Evolutionary conservation across 2,888 invertebrate genomes (phyloP).

Genomic region (Philhelius pedissequus): DNA sequence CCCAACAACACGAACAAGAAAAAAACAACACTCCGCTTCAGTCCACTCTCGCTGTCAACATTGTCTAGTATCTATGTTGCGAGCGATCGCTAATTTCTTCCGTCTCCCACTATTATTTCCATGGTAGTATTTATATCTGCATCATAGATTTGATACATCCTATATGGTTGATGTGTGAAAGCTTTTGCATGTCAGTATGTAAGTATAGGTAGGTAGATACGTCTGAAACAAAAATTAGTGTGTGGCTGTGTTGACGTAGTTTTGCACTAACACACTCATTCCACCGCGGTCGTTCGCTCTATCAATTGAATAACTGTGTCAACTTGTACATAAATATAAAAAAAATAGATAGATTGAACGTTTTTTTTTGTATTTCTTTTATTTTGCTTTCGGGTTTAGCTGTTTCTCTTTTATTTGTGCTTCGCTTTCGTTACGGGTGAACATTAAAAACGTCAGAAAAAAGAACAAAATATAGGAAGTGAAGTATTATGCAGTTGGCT

Average conservation of each 20-base stretch:
- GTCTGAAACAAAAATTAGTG: neutral
- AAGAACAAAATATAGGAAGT: slow-evolving; percentile 64
- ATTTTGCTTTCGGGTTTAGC: slow-evolving; percentile 54
- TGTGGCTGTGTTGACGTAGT: slow-evolving; percentile 20
- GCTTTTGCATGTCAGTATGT: slow-evolving; percentile 23
- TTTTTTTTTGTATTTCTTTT: slow-evolving; percentile 18
- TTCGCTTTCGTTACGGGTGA: slow-evolving; percentile 64
- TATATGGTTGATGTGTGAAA: slow-evolving; percentile 6
- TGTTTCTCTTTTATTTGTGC: slow-evolving; percentile 64
- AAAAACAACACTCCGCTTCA: slow-evolving; percentile 9
- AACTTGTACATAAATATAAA: slow-evolving; percentile 50
- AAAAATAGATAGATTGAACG: slow-evolving; percentile 33
- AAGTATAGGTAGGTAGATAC: neutral
- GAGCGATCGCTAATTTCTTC: slow-evolving; percentile 55
- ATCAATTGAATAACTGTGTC: slow-evolving; percentile 69
- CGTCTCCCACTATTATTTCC: slow-evolving; percentile 37
- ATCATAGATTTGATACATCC: slow-evolving; percentile 25
- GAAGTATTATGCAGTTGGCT: slow-evolving; percentile 66
- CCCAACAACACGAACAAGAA: neutral
- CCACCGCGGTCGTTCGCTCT: slow-evolving; percentile 63
- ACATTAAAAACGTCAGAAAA: slow-evolving; percentile 20
- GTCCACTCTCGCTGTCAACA: slow-evolving; percentile 36
- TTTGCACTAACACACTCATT: slow-evolving; percentile 36
- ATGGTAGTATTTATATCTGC: neutral
- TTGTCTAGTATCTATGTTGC: slow-evolving; percentile 39